Evolutionary conservation across 2,888 invertebrate species (phyloP).

Genomic region (Esperia sulphurella): DNA sequence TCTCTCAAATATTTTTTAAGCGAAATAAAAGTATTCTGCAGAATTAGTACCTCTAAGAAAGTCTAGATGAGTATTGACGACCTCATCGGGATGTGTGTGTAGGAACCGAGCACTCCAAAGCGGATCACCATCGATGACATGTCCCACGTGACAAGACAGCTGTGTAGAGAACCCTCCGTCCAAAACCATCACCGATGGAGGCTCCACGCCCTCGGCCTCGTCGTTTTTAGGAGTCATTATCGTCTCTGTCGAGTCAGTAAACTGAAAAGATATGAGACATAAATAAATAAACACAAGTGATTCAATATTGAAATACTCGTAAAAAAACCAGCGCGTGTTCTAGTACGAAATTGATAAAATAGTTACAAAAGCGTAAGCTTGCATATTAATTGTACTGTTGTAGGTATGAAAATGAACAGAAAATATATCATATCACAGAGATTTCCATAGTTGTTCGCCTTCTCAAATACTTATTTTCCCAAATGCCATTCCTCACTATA

Average conservation of each 20-base stretch:
- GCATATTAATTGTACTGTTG: too few species aligned
- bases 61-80: conserved; percentile 89
- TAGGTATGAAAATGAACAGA: too few species aligned
- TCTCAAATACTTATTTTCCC: too few species aligned
- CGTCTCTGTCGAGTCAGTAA: neutral
- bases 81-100: conserved; percentile 87
- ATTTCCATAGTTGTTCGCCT: too few species aligned
- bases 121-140: conserved; percentile 90
- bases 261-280: too few species aligned
- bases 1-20: too few species aligned
- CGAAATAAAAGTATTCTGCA: too few species aligned
- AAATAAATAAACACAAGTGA: neutral
- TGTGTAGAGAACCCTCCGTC: conserved; percentile 92
- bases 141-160: conserved; percentile 85
- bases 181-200: conserved; percentile 70
- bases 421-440: too few species aligned
- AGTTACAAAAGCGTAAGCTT: neutral
- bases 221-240: neutral
- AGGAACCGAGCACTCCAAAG: conserved; percentile 93
- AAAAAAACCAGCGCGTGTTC: neutral
- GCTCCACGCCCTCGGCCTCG: conserved; percentile 29
- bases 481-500: too few species aligned
- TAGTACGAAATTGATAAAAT: neutral
- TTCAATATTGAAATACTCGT: neutral
- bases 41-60: conserved; percentile 83